Conservation (phyloP, 2,888 invertebrate genomes). For the Ochropleura plecta region DNA sequence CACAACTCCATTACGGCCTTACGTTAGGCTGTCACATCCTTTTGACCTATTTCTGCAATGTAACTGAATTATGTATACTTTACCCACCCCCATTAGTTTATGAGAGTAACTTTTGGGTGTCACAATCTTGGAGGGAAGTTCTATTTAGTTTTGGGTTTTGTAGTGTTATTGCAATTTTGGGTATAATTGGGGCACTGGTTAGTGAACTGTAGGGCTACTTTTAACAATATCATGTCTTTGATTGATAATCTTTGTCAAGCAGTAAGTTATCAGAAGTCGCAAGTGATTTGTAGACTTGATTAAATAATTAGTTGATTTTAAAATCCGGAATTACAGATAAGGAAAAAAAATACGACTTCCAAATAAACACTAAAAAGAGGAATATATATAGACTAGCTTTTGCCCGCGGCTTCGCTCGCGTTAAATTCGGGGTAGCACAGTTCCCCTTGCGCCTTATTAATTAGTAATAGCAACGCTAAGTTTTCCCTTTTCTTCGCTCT, state of each 20-base stretch:
- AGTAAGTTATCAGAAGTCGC: background rate
- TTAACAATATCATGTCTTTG: background rate
- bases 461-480: no score
- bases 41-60: constrained; percentile 64
- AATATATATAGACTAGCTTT: no score
- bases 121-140: constrained; percentile 36
- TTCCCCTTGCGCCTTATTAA: no score
- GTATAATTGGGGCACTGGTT: background rate
- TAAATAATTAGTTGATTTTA: background rate
- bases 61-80: constrained; percentile 67
- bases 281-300: background rate
- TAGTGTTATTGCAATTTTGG: constrained; percentile 10
- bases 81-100: constrained; percentile 58
- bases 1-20: constrained; percentile 62
- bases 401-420: no score
- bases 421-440: no score
- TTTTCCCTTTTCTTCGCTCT: no score
- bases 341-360: background rate
- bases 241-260: background rate
- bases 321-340: background rate
- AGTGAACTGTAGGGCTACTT: background rate
- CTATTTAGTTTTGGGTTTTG: constrained; percentile 24
- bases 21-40: constrained; percentile 58
- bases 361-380: no score
- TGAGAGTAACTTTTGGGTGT: constrained; percentile 53